Evolutionary conservation across 2,888 invertebrate genomes (phyloP).

Genomic region (Synanthedon andrenaeformis): DNA sequence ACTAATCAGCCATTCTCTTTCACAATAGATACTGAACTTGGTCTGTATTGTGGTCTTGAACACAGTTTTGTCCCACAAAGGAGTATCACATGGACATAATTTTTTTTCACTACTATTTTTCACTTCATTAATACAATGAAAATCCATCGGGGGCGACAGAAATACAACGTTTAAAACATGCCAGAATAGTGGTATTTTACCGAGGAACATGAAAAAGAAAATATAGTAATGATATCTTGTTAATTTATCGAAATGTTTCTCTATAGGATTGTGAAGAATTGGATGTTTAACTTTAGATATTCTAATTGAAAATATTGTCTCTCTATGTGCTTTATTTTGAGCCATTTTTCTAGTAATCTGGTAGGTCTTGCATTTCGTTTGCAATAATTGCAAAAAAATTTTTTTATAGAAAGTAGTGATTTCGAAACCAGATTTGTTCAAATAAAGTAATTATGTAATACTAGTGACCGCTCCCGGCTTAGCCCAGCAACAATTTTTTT

Average conservation of each 20-base stretch:
- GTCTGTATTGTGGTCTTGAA: slow-evolving; percentile 42
- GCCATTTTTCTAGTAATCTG: no score
- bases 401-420: no score
- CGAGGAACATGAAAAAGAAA: slow-evolving; percentile 29
- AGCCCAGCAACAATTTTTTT: no score
- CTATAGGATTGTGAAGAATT: slow-evolving; percentile 29
- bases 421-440: no score
- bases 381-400: no score
- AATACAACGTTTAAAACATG: slow-evolving; percentile 43
- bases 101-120: slow-evolving; percentile 7
- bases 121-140: slow-evolving; percentile 17
- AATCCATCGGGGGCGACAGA: slow-evolving; percentile 40
- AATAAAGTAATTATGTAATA: no score
- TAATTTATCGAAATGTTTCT: slow-evolving; percentile 28
- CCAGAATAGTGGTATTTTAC: slow-evolving; percentile 41
- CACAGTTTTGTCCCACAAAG: slow-evolving; percentile 33
- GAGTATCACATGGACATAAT: slow-evolving; percentile 35
- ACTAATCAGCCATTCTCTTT: slow-evolving; percentile 32
- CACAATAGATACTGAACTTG: slow-evolving; percentile 35
- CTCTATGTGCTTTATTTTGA: no score
- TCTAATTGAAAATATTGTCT: neutral
- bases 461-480: no score
- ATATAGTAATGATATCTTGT: slow-evolving; percentile 37
- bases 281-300: neutral
- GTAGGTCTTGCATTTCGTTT: no score